Evolutionary conservation across 1,140 invertebrate genomes (phyloP).

Genomic region (Brachionus angularis): DNA sequence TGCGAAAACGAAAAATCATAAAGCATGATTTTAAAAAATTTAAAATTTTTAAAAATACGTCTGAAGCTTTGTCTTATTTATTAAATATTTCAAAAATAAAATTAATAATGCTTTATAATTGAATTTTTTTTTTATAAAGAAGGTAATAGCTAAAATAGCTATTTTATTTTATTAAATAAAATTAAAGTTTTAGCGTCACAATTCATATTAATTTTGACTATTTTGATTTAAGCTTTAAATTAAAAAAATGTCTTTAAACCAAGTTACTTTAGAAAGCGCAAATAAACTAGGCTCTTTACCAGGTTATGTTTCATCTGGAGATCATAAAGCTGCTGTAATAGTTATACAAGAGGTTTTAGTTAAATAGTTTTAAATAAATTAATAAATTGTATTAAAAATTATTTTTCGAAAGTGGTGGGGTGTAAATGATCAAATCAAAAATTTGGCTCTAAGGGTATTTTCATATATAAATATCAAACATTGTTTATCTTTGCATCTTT

Average conservation of each 20-base stretch:
- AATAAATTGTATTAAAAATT: not conserved
- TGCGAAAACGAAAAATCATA: no score
- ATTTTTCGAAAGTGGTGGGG: constrained; percentile 54
- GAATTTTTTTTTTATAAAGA: no score
- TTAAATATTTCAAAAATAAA: no score
- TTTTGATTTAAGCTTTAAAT: not conserved
- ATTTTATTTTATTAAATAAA: no score
- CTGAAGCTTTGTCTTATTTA: no score
- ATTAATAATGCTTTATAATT: no score
- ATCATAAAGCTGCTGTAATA: constrained; percentile 16
- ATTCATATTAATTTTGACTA: no score
- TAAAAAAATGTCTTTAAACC: constrained; percentile 2
- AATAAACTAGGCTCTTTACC: constrained; percentile 6
- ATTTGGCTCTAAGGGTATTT: constrained; percentile 48
- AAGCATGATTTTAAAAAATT: no score
- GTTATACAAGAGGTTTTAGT: constrained; percentile 24
- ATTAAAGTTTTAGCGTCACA: no score
- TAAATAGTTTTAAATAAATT: not conserved
- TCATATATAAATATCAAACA: not conserved
- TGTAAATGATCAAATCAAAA: constrained; percentile 52
- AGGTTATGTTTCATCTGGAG: constrained; percentile 9
- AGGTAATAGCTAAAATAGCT: no score
- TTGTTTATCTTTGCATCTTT: no score
- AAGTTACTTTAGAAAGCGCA: constrained; percentile 24
- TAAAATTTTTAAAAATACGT: no score